These are phyloP conservation scores for Bergia puertoricense DNA, from an alignment of 92 coral and sea anemone genomes.

Conservation along the genomic window DNA sequence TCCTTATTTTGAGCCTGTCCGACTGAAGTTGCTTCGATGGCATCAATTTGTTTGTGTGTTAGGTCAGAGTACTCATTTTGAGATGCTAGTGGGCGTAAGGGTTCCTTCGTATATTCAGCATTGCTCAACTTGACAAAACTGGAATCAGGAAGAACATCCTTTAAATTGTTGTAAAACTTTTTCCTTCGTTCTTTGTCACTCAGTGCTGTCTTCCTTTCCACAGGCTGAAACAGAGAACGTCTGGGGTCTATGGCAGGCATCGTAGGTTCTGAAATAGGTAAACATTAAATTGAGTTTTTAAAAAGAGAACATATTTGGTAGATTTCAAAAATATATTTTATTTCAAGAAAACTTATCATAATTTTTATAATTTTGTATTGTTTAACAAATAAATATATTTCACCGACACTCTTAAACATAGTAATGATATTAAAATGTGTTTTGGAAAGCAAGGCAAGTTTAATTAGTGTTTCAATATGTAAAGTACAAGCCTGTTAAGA, in stretches of 20 bases:
- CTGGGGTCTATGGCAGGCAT: conserved; percentile 6
- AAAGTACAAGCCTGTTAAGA: too few species aligned
- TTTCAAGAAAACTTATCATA: too few species aligned
- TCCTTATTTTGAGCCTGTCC: conserved; percentile 28
- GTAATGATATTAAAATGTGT: too few species aligned
- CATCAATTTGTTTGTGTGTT: conserved; percentile 1
- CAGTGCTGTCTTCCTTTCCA: background rate
- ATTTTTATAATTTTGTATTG: too few species aligned
- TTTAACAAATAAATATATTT: too few species aligned
- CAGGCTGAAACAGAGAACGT: conserved; percentile 49
- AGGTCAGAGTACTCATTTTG: background rate
- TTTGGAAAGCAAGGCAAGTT: too few species aligned
- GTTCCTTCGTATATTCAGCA: conserved; percentile 24
- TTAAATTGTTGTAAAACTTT: conserved; percentile 5
- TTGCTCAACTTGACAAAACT: conserved; percentile 32
- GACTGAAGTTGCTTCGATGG: conserved; percentile 26
- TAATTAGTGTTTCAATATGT: too few species aligned
- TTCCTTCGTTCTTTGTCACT: conserved; percentile 5
- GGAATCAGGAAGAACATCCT: conserved; percentile 27
- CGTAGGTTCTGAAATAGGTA: background rate
- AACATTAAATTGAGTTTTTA: too few species aligned
- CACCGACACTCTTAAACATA: too few species aligned
- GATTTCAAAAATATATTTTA: too few species aligned
- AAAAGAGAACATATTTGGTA: too few species aligned
- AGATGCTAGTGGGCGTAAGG: background rate